phyloP scores from a whole-genome alignment of 2,797 vertebrate species.

The Peromyscus melanophrys region DNA sequence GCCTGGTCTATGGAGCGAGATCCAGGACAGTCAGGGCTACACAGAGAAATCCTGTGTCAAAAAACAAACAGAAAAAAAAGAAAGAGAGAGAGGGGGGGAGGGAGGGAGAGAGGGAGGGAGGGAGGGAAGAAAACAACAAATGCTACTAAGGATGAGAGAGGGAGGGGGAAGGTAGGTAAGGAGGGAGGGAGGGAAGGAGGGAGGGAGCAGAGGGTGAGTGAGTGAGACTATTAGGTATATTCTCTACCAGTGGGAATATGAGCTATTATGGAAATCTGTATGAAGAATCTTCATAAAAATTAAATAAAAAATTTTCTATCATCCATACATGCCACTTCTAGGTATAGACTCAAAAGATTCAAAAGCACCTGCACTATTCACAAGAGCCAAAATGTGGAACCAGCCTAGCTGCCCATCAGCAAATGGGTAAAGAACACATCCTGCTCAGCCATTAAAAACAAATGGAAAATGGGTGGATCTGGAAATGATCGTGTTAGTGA shows the following conservation, averaged over 20 bases:
- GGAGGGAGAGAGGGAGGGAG: rapidly evolving
- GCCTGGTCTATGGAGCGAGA: neutral
- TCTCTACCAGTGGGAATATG: neutral
- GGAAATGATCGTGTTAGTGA: neutral
- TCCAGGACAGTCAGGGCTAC: neutral
- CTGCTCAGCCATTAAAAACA: neutral
- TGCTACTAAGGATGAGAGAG: no score
- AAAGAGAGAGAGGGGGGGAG: neutral
- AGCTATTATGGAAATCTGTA: neutral
- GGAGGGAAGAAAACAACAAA: neutral
- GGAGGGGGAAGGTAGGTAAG: neutral
- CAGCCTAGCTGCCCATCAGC: no score
- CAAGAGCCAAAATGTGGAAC: neutral
- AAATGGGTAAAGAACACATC: neutral
- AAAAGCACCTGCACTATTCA: neutral
- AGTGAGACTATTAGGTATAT: neutral
- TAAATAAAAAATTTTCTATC: neutral
- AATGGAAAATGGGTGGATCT: neutral
- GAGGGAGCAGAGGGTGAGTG: neutral
- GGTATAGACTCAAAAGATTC: neutral
- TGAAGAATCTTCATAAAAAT: neutral
- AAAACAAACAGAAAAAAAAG: neutral
- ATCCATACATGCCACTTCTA: neutral
- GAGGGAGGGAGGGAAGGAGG: no score
- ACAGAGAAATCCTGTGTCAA: neutral